A percentile compares a stretch with the other conserved stretches of the same genome.
Evolutionary conservation across 2,888 invertebrate genomes (phyloP).

Genomic region (Parnassius glacialis): DNA sequence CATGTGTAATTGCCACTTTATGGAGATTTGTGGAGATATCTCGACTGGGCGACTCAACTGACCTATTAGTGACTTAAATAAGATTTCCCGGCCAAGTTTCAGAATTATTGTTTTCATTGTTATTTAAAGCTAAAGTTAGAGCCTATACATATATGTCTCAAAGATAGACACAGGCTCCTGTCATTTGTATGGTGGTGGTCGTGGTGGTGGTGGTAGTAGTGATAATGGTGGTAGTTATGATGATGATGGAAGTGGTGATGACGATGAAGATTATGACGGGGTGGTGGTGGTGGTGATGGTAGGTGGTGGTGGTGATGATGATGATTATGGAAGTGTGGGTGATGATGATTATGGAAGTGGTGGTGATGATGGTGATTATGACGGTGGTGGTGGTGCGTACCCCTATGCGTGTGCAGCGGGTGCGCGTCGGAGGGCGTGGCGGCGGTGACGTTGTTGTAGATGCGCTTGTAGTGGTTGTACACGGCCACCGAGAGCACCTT

Average conservation of each 20-base stretch:
- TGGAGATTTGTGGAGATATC: too few relatives aligned
- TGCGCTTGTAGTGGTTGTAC: slow-evolving; percentile 99
- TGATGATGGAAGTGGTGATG: not conserved
- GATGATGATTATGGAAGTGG: not conserved
- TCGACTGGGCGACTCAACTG: too few relatives aligned
- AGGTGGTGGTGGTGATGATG: too few relatives aligned
- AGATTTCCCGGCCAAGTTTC: too few relatives aligned
- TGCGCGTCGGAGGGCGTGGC: slow-evolving; percentile 74
- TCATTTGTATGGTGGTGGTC: not conserved
- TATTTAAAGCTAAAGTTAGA: too few relatives aligned
- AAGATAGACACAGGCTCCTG: not conserved
- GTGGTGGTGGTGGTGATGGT: not conserved
- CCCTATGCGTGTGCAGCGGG: slow-evolving; percentile 87
- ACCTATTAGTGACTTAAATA: too few relatives aligned
- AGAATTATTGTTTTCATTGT: too few relatives aligned
- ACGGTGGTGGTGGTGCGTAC: slow-evolving; percentile 52
- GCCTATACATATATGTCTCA: too few relatives aligned
- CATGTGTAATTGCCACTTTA: too few relatives aligned
- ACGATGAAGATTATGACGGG: not conserved
- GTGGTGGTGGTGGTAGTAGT: not conserved
- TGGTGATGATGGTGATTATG: not conserved
- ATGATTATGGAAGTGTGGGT: too few relatives aligned
- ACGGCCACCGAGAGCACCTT: slow-evolving; percentile 98
- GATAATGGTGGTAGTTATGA: too few relatives aligned
- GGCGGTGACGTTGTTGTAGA: slow-evolving; percentile 92